These are phyloP conservation scores for Stomatorhinus ivindoensis DNA, from an alignment of 2,113 vertebrate genomes.

Conservation along the genomic window DNA sequence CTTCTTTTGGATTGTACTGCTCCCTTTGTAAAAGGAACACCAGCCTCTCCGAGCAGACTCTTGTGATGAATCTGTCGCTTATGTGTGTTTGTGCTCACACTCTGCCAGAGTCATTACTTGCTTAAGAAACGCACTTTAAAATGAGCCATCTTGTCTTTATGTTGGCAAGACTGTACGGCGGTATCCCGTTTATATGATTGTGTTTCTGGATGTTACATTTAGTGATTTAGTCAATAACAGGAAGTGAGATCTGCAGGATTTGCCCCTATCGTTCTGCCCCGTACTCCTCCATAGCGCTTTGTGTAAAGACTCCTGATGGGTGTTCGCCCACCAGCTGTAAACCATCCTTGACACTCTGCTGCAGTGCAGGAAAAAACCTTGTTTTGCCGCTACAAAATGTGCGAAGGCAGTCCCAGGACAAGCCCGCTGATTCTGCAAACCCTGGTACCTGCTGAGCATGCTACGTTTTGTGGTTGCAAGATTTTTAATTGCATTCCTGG, in stretches of 20 bases:
- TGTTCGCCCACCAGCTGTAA: background rate
- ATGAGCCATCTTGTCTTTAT: background rate
- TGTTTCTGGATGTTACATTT: background rate
- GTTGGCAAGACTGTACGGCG: background rate
- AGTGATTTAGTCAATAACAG: background rate
- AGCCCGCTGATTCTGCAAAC: background rate
- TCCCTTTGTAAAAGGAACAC: background rate
- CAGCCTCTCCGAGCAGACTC: background rate
- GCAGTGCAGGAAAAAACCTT: background rate
- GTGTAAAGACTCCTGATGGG: background rate
- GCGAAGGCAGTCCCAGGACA: background rate
- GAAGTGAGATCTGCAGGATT: background rate
- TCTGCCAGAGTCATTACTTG: background rate
- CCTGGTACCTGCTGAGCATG: background rate
- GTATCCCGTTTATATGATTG: background rate
- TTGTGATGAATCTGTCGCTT: background rate
- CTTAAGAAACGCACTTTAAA: background rate
- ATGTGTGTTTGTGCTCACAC: background rate
- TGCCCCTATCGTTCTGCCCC: background rate
- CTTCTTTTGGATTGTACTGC: background rate
- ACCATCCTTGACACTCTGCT: background rate
- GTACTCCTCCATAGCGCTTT: background rate
- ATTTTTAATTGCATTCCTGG: constrained; percentile 3
- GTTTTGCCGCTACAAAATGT: background rate
- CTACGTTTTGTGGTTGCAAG: background rate